phyloP scores from a whole-genome alignment of 1,140 invertebrate genomes.

The Neotoxoptera formosana region DNA sequence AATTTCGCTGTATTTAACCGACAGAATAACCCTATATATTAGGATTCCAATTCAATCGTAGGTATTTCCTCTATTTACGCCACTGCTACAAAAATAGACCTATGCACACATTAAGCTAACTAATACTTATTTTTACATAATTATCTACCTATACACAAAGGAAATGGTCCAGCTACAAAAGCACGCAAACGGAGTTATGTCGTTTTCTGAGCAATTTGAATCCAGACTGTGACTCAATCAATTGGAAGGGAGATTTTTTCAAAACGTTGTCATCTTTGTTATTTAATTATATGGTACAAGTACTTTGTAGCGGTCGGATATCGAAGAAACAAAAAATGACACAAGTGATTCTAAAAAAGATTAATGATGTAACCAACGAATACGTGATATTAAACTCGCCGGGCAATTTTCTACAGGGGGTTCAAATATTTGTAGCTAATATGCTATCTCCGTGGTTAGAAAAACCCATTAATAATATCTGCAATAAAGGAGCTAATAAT shows the following conservation, averaged over 20 bases:
- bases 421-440: constrained; percentile 13
- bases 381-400: neutral
- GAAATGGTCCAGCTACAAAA: neutral
- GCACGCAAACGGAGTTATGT: neutral
- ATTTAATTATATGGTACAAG: constrained; percentile 9
- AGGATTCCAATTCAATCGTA: neutral
- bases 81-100: neutral
- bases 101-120: too few species aligned
- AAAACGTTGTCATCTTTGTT: neutral
- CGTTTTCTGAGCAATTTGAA: neutral
- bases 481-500: neutral
- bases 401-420: neutral
- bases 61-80: neutral
- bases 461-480: neutral
- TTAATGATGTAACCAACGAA: neutral
- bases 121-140: neutral
- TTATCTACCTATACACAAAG: neutral
- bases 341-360: neutral
- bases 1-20: neutral
- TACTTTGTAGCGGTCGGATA: neutral
- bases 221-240: neutral
- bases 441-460: constrained; percentile 5
- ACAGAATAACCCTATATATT: too few species aligned
- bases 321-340: neutral
- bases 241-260: neutral